These are phyloP conservation scores for Eristalis arbustorum DNA, from an alignment of 2,888 invertebrate genomes.

Conservation along the genomic window DNA sequence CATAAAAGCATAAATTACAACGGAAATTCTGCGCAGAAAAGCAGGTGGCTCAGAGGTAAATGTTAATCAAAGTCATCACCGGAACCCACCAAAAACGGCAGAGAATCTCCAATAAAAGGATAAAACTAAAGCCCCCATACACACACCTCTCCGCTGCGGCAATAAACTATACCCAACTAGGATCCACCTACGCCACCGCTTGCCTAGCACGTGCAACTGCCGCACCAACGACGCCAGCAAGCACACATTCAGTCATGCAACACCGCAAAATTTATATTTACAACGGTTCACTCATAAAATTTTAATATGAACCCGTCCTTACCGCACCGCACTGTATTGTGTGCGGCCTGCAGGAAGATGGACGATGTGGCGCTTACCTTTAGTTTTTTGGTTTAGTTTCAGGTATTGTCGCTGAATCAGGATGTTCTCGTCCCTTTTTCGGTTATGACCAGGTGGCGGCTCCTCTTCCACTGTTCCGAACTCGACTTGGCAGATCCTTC, in stretches of 20 bases:
- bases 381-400: not conserved
- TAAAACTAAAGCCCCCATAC: constrained; percentile 3
- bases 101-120: constrained; percentile 40
- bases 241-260: constrained; percentile 20
- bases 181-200: not conserved
- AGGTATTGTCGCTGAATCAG: constrained; percentile 63
- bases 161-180: constrained; percentile 42
- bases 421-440: constrained; percentile 43
- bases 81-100: constrained; percentile 30
- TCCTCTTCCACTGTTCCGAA: not conserved
- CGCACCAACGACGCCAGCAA: not conserved
- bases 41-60: constrained; percentile 44
- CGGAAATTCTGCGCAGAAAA: constrained; percentile 23
- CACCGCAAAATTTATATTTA: constrained; percentile 51
- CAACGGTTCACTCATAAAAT: constrained; percentile 59
- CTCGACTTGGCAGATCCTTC: not conserved
- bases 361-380: constrained; percentile 48
- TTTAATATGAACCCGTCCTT: constrained; percentile 53
- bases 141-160: constrained; percentile 38
- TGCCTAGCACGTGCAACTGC: not conserved
- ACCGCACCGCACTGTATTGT: constrained; percentile 5
- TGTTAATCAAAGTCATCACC: constrained; percentile 62
- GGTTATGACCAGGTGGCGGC: not conserved
- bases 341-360: not conserved
- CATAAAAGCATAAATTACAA: constrained; percentile 39